phyloP scores from a whole-genome alignment of 2,113 vertebrate genomes.

The Emydocephalus ijimae region DNA sequence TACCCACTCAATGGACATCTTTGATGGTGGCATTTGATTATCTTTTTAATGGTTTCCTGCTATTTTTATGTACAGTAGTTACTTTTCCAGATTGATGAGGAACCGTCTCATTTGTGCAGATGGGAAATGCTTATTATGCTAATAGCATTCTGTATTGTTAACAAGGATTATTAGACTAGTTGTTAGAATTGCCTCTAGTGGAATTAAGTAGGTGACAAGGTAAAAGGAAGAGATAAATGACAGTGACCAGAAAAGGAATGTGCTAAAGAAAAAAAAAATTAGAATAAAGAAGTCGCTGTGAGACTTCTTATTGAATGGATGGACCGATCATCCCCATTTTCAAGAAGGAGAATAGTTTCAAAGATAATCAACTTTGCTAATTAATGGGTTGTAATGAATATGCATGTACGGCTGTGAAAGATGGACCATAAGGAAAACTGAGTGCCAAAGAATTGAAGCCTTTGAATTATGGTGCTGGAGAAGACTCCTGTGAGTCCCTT shows the following conservation, averaged over 20 bases:
- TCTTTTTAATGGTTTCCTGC: constrained; percentile 37
- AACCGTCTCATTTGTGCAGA: constrained; percentile 64
- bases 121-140: constrained; percentile 70
- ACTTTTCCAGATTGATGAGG: constrained; percentile 65
- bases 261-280: background rate
- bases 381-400: background rate
- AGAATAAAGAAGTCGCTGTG: constrained; percentile 1
- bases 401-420: background rate
- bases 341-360: background rate
- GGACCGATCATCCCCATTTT: constrained; percentile 3
- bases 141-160: constrained; percentile 70
- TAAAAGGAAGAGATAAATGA: constrained; percentile 69
- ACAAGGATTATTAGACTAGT: constrained; percentile 68
- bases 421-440: no score
- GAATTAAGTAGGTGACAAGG: constrained; percentile 67
- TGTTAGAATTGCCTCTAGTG: constrained; percentile 65
- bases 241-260: constrained; percentile 33
- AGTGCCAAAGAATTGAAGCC: no score
- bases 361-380: background rate
- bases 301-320: constrained; percentile 20
- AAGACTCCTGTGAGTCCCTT: no score
- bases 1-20: constrained; percentile 3
- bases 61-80: constrained; percentile 61
- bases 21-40: background rate
- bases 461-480: no score